Evolutionary conservation across 2,797 vertebrate genomes (phyloP).

Genomic region (Lepus townsendii): DNA sequence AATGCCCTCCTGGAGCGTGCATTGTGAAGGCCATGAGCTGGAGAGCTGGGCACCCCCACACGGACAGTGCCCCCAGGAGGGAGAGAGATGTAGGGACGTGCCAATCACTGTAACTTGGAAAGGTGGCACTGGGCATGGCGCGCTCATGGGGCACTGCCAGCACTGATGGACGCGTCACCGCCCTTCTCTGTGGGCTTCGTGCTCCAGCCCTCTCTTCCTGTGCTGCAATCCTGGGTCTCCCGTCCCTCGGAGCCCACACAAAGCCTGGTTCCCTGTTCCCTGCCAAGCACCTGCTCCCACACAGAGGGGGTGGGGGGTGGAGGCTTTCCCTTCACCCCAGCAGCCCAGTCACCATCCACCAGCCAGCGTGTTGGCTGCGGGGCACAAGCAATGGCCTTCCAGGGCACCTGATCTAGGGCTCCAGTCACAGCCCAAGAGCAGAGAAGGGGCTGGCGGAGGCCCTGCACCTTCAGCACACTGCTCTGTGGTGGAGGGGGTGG

Average conservation of each 20-base stretch:
- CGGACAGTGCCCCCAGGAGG: accelerated
- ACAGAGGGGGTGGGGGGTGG: too few relatives aligned
- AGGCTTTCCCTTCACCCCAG: neutral
- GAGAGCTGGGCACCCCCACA: neutral
- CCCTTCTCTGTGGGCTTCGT: accelerated
- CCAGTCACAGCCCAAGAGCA: accelerated
- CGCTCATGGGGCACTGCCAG: too few relatives aligned
- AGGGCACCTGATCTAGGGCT: neutral
- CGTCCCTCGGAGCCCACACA: neutral
- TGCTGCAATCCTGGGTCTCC: neutral
- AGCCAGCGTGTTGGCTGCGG: too few relatives aligned
- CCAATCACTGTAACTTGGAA: accelerated
- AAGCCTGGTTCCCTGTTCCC: too few relatives aligned
- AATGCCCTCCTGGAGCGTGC: neutral
- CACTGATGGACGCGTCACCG: too few relatives aligned
- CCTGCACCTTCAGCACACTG: neutral
- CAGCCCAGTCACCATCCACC: too few relatives aligned
- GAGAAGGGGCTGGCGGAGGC: too few relatives aligned
- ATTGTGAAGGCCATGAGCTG: neutral
- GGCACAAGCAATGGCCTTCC: too few relatives aligned
- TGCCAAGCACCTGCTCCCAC: too few relatives aligned
- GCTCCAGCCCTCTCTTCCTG: too few relatives aligned
- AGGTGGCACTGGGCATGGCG: neutral
- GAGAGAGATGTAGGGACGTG: too few relatives aligned
- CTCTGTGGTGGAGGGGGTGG: too few relatives aligned